Percentiles rank a stretch among this genome's conserved stretches.
These are phyloP conservation scores for Shinisaurus crocodilurus DNA, from an alignment of 2,113 vertebrate genomes.

Conservation along the genomic window DNA sequence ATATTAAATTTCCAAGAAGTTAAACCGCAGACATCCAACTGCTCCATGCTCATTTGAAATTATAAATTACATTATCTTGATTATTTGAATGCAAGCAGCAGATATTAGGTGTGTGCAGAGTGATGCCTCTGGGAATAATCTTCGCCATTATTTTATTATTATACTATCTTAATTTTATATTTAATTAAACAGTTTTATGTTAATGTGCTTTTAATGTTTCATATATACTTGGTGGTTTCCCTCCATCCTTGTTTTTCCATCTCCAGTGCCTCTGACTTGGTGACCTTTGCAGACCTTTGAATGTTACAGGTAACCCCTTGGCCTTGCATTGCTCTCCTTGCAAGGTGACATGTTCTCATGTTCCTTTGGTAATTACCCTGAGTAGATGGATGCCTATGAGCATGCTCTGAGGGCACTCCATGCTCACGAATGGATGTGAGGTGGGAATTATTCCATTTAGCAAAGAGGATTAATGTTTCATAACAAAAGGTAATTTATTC, in stretches of 20 bases:
- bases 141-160: slow-evolving; percentile 13
- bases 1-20: not conserved
- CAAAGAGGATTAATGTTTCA: slow-evolving; percentile 81
- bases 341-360: not conserved
- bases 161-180: not conserved
- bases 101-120: not conserved
- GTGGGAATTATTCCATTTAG: slow-evolving; percentile 76
- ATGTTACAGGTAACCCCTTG: not conserved
- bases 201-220: not conserved
- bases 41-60: slow-evolving; percentile 8
- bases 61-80: slow-evolving; percentile 11
- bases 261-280: not conserved
- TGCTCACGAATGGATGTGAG: slow-evolving; percentile 50
- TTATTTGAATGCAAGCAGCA: slow-evolving; percentile 2
- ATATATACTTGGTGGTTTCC: rapidly evolving
- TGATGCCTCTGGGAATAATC: not conserved
- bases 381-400: slow-evolving; percentile 26
- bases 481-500: slow-evolving; percentile 82
- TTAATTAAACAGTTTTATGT: not conserved
- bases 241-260: not conserved
- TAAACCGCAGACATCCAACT: not conserved
- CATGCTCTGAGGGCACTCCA: slow-evolving; percentile 59
- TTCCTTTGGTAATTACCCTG: rapidly evolving
- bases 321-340: rapidly evolving
- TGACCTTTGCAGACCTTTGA: not conserved